Conservation (phyloP, 1,140 invertebrate species). For the Dryas iulia region DNA sequence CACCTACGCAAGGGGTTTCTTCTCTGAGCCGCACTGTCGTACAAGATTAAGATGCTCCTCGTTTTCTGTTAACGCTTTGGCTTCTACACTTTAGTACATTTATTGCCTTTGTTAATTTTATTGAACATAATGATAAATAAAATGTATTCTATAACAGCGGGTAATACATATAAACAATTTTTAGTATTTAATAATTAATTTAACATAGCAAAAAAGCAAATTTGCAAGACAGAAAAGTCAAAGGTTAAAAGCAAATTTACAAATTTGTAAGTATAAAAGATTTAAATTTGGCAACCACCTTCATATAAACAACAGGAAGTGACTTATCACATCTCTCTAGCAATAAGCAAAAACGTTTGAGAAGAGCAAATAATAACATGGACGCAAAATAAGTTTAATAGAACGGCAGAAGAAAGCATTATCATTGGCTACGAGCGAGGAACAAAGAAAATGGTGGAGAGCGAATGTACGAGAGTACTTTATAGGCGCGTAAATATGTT, state of each 20-base stretch:
- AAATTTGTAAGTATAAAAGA: too few relatives aligned
- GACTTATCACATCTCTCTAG: conserved; percentile 45
- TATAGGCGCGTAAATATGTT: conserved; percentile 80
- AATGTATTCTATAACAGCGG: conserved; percentile 49
- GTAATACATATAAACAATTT: background rate
- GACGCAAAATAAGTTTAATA: conserved; percentile 77
- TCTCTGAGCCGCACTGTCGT: conserved; percentile 62
- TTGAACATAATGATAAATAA: conserved; percentile 30
- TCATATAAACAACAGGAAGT: background rate
- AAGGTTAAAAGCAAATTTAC: too few relatives aligned
- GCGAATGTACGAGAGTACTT: conserved; percentile 78
- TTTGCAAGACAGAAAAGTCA: too few relatives aligned
- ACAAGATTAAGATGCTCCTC: conserved; percentile 71
- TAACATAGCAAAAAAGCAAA: background rate
- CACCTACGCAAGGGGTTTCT: conserved; percentile 71
- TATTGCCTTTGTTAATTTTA: conserved; percentile 32
- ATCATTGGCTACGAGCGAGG: conserved; percentile 75
- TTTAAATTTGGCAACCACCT: background rate
- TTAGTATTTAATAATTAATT: background rate
- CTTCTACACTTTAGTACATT: background rate
- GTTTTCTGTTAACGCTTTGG: conserved; percentile 34
- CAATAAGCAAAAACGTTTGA: conserved; percentile 74
- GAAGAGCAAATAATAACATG: conserved; percentile 76
- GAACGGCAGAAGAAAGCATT: conserved; percentile 77
- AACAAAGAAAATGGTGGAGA: conserved; percentile 79